phyloP scores from a whole-genome alignment of 2,113 vertebrate genomes.

The Boulengeromyrus knoepffleri region DNA sequence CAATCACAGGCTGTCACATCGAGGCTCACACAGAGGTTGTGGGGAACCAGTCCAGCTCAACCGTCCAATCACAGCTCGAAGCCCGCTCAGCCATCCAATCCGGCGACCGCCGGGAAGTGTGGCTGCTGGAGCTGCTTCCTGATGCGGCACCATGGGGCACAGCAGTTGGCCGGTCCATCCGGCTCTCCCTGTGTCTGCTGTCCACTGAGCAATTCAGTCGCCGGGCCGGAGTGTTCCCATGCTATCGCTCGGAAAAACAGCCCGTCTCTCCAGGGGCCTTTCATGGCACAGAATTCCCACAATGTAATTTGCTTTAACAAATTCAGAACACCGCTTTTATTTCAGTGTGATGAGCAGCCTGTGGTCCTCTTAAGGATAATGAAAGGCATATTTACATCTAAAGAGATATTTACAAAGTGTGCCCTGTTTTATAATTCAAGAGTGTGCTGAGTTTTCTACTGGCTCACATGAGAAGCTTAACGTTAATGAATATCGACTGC shows the following conservation, averaged over 20 bases:
- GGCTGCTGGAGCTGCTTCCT: background rate
- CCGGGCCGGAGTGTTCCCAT: background rate
- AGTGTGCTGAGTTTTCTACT: background rate
- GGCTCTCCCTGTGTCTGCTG: background rate
- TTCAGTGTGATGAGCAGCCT: background rate
- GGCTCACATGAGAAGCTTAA: background rate
- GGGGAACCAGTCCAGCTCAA: background rate
- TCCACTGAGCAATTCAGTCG: background rate
- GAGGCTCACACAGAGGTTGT: background rate
- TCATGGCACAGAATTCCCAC: background rate
- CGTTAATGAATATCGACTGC: slow-evolving; percentile 5
- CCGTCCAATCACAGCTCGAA: background rate
- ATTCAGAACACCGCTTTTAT: slow-evolving; percentile 1
- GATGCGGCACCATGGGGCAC: background rate
- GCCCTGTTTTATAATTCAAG: background rate
- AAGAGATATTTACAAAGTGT: slow-evolving; percentile 1
- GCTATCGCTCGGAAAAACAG: background rate
- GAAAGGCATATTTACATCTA: slow-evolving; percentile 8
- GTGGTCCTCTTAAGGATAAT: background rate
- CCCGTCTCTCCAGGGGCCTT: background rate
- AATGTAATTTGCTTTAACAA: slow-evolving; percentile 10
- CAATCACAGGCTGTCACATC: background rate
- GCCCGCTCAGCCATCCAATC: background rate
- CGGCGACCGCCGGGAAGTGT: background rate
- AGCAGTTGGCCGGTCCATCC: background rate